These are phyloP conservation scores for Podarcis raffonei DNA, from an alignment of 2,113 vertebrate species.

Conservation along the genomic window DNA sequence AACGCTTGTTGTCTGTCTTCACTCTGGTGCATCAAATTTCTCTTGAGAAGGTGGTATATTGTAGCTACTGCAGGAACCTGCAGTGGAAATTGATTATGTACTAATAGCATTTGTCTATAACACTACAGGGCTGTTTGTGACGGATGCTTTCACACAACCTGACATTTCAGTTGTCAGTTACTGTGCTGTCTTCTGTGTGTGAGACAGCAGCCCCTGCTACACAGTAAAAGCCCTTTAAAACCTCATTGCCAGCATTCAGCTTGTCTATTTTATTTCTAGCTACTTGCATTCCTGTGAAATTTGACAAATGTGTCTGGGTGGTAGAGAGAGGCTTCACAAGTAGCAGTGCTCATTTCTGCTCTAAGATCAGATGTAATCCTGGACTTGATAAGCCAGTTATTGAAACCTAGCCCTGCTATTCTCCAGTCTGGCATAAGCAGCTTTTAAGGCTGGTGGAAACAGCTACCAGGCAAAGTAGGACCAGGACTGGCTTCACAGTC, in stretches of 20 bases:
- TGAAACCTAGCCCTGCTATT: neutral
- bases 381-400: neutral
- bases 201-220: neutral
- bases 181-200: neutral
- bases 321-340: too few species aligned
- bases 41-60: neutral
- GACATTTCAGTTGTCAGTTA: neutral
- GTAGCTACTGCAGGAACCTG: neutral
- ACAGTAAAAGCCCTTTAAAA: neutral
- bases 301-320: neutral
- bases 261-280: neutral
- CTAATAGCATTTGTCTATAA: neutral
- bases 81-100: neutral
- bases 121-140: neutral
- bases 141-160: neutral
- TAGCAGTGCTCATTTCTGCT: neutral
- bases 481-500: too few species aligned
- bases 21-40: neutral
- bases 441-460: neutral
- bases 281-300: neutral
- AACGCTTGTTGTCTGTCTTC: neutral
- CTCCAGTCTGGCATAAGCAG: neutral
- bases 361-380: neutral
- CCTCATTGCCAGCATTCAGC: neutral
- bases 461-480: neutral